A percentile compares a stretch with the other conserved stretches of the same genome.
phyloP scores from a whole-genome alignment of 2,797 vertebrate genomes.

The Natrix natrix region DNA sequence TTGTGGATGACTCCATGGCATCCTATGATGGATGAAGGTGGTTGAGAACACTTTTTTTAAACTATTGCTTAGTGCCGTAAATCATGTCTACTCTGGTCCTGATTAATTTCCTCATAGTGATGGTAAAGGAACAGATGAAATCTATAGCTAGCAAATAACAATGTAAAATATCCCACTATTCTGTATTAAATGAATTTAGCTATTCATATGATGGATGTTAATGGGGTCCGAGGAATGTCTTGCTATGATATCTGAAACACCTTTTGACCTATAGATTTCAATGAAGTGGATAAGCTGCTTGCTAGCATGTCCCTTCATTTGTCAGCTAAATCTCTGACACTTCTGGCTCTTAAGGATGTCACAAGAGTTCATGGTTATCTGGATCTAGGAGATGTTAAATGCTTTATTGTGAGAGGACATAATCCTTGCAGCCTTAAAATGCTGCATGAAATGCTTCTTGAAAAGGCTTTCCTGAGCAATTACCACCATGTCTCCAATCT shows the following conservation, averaged over 20 bases:
- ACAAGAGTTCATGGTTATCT: not conserved
- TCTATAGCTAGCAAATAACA: not conserved
- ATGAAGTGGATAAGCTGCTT: not conserved
- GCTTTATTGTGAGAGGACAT: not conserved
- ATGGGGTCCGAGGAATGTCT: not conserved
- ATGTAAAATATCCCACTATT: not conserved
- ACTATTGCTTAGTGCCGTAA: not conserved
- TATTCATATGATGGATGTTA: not conserved
- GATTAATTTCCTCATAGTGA: not conserved
- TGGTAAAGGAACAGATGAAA: not conserved
- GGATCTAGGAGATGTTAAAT: not conserved
- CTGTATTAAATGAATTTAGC: not conserved
- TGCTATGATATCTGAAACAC: not conserved
- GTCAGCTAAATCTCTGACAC: not conserved
- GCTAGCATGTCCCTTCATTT: not conserved
- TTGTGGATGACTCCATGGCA: not conserved
- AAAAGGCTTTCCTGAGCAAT: not conserved
- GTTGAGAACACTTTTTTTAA: not conserved
- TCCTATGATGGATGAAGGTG: not conserved
- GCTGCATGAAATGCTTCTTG: not conserved
- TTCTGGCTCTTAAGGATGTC: not conserved
- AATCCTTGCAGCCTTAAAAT: not conserved
- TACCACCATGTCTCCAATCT: not conserved
- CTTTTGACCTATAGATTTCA: not conserved
- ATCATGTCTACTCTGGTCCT: not conserved